Evolutionary conservation across 1,140 invertebrate genomes (phyloP).

Genomic region (Bombus affinis): DNA sequence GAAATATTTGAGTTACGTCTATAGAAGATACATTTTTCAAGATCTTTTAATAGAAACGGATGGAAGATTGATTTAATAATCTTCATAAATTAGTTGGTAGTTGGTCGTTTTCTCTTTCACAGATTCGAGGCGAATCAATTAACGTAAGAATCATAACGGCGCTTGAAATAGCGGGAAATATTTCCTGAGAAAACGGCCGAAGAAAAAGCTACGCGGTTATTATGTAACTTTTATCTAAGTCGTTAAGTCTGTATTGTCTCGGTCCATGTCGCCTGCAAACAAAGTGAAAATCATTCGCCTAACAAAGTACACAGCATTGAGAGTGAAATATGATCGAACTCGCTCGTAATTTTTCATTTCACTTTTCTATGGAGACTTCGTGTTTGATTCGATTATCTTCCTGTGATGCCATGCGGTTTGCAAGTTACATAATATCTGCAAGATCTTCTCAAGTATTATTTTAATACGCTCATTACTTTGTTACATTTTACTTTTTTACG

Average conservation of each 20-base stretch:
- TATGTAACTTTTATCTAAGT: conserved; percentile 25
- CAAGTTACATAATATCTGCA: no score
- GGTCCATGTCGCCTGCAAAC: background rate
- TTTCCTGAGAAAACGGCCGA: background rate
- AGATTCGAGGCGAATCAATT: background rate
- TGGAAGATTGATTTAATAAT: no score
- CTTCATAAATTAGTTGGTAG: no score
- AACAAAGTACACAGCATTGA: background rate
- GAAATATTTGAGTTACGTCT: background rate
- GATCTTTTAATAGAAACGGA: background rate
- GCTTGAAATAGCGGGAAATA: background rate
- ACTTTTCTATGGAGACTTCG: background rate
- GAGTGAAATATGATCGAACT: background rate
- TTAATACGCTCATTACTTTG: no score
- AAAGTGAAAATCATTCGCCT: background rate
- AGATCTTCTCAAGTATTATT: no score
- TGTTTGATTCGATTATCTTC: background rate
- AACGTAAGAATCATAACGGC: background rate
- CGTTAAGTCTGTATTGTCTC: background rate
- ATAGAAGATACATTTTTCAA: background rate
- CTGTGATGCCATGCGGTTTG: no score
- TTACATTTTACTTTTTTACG: no score
- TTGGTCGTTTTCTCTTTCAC: background rate
- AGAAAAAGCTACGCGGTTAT: background rate
- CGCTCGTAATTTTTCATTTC: background rate